A percentile compares a stretch with the other conserved stretches of the same genome.
Conservation (phyloP, 2,888 invertebrate genomes). For the Lapara coniferarum region DNA sequence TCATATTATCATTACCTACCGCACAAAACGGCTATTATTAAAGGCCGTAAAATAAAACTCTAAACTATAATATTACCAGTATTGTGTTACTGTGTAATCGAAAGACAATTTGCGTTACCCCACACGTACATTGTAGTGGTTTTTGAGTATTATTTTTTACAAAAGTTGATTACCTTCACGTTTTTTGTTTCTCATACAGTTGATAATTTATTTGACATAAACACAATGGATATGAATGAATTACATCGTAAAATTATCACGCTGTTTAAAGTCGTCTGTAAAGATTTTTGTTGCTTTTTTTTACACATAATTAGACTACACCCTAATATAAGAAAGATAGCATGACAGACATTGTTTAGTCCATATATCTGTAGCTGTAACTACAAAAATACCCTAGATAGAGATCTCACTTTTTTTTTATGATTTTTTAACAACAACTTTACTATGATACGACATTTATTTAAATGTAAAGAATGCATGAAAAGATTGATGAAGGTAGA, state of each 20-base stretch:
- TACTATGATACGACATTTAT: no score
- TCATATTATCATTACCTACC: constrained; percentile 43
- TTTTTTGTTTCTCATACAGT: constrained; percentile 16
- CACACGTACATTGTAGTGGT: constrained; percentile 25
- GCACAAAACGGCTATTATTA: constrained; percentile 41
- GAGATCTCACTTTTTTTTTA: no score
- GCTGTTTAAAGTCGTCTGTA: not conserved
- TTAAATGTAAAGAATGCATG: no score
- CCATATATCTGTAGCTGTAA: no score
- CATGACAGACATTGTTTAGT: not conserved
- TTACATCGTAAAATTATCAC: constrained; percentile 32
- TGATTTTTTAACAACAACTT: no score
- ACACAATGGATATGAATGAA: constrained; percentile 26
- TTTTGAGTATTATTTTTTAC: constrained; percentile 23
- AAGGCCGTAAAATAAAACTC: constrained; percentile 42
- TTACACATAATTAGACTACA: not conserved
- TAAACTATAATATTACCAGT: constrained; percentile 45
- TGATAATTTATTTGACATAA: constrained; percentile 19
- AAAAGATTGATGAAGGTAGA: no score
- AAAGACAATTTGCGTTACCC: constrained; percentile 32
- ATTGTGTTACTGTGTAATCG: constrained; percentile 43
- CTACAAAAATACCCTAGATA: no score
- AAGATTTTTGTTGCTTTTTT: not conserved
- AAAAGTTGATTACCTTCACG: constrained; percentile 23
- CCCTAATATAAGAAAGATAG: not conserved